Evolutionary conservation across 1,140 invertebrate species (phyloP), one percentile per base, ranked within the genome.

Genomic region (Dinothrombium tinctorium): DNA sequence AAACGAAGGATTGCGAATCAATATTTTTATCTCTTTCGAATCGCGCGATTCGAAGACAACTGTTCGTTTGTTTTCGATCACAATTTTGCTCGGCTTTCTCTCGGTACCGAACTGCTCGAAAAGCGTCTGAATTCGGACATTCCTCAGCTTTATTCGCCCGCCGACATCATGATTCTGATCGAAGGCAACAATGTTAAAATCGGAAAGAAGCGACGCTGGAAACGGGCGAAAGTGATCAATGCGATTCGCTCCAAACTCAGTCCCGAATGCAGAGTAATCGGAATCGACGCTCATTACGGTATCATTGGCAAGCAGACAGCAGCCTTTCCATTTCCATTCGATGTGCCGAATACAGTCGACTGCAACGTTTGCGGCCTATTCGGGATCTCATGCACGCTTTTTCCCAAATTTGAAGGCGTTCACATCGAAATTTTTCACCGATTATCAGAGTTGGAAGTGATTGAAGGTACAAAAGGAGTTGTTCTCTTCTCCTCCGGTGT

Each of bases 281-380:
- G 35, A 4, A 37, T 37, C n/a, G 35, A 37, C 15, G 35, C 35
- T n/a, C 35, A 37, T n/a, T 37, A 37, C 22, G 35, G 35, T 4
- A 20, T 37, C 4, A 37, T 37, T 8, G 35, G 35, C n/a, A 12
- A 23, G n/a, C 4, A 4, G 12, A n/a, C 35, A 5, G 4, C 12
- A 2, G 12, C 19, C 5, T 4, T 17, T 7, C n/a, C 19, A 37
- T n/a, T 4, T 5, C 6, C 11, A 7, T 6, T 4, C n/a, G 19
- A 37, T 12, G 19, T n/a, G 4, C 19, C 22, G 15, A 11, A n/a
- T 4, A 32, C 29, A 4, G 17, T 32, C 4, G 5, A 15, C 12
- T 32, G 17, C 17, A 15, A 32, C 5, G 5, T 32, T 7, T 32
- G 5, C 17, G 29, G 29, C 4, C 19, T 37, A 37, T 37, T 37